phyloP scores from a whole-genome alignment of 2,797 vertebrate genomes.

The Peromyscus attwateri region DNA sequence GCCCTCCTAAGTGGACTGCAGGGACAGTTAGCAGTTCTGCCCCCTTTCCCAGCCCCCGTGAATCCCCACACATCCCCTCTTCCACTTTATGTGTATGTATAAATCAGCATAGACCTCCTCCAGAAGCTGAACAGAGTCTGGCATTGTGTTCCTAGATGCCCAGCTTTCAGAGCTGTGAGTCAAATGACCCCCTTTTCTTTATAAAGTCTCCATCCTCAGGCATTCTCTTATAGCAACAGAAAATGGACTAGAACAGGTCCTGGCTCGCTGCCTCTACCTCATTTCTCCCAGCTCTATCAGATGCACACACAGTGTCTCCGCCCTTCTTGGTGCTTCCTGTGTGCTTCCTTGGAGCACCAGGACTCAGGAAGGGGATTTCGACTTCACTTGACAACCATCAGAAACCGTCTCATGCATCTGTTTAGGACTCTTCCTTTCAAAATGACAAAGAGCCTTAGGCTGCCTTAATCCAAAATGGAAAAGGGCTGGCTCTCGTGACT shows the following conservation, averaged over 20 bases:
- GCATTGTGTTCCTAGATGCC: not conserved
- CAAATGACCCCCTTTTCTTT: not conserved
- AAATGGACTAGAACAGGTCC: not conserved
- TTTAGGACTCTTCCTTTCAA: not conserved
- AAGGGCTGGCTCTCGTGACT: not conserved
- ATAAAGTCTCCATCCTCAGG: not conserved
- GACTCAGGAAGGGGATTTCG: not conserved
- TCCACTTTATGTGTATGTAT: not conserved
- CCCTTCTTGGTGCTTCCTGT: not conserved
- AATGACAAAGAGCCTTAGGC: not conserved
- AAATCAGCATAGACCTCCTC: not conserved
- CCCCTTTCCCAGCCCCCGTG: not conserved
- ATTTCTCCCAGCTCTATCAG: not conserved
- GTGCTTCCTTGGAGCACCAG: not conserved
- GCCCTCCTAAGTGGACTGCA: not conserved
- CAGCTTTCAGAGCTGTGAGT: not conserved
- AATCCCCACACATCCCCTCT: no score
- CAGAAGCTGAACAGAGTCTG: not conserved
- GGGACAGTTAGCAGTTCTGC: not conserved
- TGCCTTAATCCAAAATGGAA: not conserved
- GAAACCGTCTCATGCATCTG: not conserved
- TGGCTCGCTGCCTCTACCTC: not conserved
- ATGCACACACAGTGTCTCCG: fast-evolving
- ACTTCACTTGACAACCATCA: not conserved
- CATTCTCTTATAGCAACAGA: not conserved